These are phyloP conservation scores for Notolepis coatsorum DNA, from an alignment of 2,797 vertebrate genomes.

Conservation along the genomic window DNA sequence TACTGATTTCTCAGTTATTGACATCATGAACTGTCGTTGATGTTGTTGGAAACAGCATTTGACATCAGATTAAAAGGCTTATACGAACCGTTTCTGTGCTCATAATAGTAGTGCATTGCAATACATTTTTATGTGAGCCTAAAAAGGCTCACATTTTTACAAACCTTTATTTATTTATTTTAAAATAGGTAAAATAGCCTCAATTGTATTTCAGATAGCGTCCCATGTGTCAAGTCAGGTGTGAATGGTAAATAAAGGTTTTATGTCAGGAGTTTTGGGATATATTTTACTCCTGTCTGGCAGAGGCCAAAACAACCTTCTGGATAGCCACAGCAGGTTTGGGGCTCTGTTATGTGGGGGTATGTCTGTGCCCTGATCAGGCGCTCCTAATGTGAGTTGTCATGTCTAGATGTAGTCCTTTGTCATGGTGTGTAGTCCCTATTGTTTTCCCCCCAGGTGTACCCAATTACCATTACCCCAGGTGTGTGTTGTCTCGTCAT, in stretches of 20 bases:
- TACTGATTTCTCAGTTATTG: slow-evolving; percentile 3
- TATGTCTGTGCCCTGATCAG: no score
- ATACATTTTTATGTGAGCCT: not conserved
- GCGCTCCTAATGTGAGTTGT: no score
- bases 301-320: slow-evolving; percentile 39
- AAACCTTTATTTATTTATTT: slow-evolving; percentile 2
- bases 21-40: slow-evolving; percentile 2
- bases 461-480: no score
- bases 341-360: slow-evolving; percentile 42
- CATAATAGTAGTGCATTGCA: not conserved
- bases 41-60: not conserved
- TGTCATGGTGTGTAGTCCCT: no score
- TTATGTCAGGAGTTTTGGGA: slow-evolving; percentile 11
- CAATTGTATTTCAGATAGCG: not conserved
- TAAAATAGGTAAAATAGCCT: not conserved
- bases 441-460: no score
- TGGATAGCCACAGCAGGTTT: slow-evolving; percentile 23
- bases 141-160: not conserved
- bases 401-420: no score
- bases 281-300: slow-evolving; percentile 34
- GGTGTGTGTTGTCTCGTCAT: no score
- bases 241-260: not conserved
- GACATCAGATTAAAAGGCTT: not conserved
- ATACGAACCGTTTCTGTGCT: not conserved
- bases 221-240: not conserved